Evolutionary conservation across 2,888 invertebrate genomes (phyloP).

Genomic region (Pheosia gnoma): DNA sequence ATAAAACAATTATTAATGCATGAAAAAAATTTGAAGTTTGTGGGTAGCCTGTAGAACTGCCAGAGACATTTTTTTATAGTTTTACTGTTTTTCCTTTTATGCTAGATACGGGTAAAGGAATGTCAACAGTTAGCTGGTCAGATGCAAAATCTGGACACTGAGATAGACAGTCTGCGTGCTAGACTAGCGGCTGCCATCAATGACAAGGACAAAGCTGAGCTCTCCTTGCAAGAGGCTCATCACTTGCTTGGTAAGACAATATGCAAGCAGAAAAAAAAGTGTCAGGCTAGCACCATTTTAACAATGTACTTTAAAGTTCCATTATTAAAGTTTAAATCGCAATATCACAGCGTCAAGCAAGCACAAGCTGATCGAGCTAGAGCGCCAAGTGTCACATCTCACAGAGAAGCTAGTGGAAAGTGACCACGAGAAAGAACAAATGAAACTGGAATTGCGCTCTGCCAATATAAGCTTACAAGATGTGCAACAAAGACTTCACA

Average conservation of each 20-base stretch:
- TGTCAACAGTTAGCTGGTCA: conserved; percentile 70
- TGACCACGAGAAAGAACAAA: conserved; percentile 71
- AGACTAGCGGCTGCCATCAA: conserved; percentile 83
- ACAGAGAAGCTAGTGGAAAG: conserved; percentile 59
- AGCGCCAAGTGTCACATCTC: conserved; percentile 64
- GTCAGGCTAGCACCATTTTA: too few species aligned
- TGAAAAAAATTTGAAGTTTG: too few species aligned
- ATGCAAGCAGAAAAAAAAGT: not conserved
- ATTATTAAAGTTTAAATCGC: not conserved
- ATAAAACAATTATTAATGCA: too few species aligned
- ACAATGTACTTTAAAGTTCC: too few species aligned
- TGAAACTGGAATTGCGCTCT: conserved; percentile 69
- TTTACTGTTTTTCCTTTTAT: not conserved
- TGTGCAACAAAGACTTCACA: conserved; percentile 73
- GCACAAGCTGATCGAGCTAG: conserved; percentile 70
- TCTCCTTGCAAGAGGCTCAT: conserved; percentile 85
- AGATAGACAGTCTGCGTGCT: conserved; percentile 80
- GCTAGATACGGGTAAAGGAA: conserved; percentile 77
- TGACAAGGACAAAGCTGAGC: conserved; percentile 84
- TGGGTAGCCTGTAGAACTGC: too few species aligned
- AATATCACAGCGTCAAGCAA: conserved; percentile 68
- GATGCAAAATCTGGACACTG: conserved; percentile 65
- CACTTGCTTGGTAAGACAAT: conserved; percentile 82
- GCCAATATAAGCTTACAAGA: conserved; percentile 73
- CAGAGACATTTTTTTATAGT: too few species aligned